Conservation (phyloP, 1,140 invertebrate species). For the Metaphire vulgaris region DNA sequence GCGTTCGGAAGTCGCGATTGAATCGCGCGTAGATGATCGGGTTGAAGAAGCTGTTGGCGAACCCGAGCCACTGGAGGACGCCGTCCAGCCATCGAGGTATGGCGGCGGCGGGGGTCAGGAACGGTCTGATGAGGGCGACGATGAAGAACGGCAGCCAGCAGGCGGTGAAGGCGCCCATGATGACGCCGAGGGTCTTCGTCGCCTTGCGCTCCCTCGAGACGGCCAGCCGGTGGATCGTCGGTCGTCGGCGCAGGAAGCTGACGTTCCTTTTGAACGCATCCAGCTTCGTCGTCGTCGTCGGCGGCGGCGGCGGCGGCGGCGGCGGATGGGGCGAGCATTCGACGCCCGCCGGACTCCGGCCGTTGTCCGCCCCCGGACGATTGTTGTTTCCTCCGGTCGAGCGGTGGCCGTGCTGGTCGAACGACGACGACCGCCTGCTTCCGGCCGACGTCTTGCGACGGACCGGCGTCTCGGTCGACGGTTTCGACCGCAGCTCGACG, state of each 20-base stretch:
- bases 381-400: neutral
- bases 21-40: slow-evolving; percentile 96
- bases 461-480: neutral
- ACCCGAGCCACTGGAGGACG: slow-evolving; percentile 70
- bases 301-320: neutral
- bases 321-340: slow-evolving; percentile 6
- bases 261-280: slow-evolving; percentile 3
- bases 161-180: slow-evolving; percentile 58
- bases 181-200: slow-evolving; percentile 71
- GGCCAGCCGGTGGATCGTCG: neutral
- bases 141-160: slow-evolving; percentile 61
- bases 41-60: slow-evolving; percentile 94
- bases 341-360: neutral
- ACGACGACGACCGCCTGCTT: neutral
- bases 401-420: neutral
- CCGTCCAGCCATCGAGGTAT: slow-evolving; percentile 49
- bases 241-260: slow-evolving; percentile 4
- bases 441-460: neutral
- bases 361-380: slow-evolving; percentile 10
- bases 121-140: slow-evolving; percentile 57
- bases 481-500: slow-evolving; percentile 40
- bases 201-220: slow-evolving; percentile 58
- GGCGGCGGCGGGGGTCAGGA: slow-evolving; percentile 50
- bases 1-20: slow-evolving; percentile 89
- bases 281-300: neutral